Conservation (phyloP, 2,797 vertebrate genomes). For the Anisognathus igniventris region DNA sequence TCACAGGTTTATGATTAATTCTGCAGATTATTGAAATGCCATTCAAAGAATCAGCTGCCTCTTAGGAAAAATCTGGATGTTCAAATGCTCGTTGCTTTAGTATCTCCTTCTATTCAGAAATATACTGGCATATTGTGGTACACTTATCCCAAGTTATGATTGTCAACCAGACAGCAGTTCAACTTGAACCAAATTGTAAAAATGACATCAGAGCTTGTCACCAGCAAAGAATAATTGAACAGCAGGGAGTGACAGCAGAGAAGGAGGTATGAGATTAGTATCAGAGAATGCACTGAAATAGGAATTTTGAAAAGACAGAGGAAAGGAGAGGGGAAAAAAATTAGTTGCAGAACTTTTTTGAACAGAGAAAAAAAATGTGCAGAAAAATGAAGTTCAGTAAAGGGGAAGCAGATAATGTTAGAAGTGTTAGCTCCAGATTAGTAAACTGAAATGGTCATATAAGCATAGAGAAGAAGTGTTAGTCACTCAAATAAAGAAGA, state of each 20-base stretch:
- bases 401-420: neutral
- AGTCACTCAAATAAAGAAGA: neutral
- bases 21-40: neutral
- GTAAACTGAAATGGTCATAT: neutral
- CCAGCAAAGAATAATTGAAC: neutral
- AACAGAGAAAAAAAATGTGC: neutral
- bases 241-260: neutral
- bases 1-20: neutral
- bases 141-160: neutral
- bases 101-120: neutral
- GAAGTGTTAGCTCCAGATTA: neutral
- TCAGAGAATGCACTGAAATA: neutral
- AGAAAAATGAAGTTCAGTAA: neutral
- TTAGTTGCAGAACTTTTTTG: neutral
- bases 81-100: rapidly evolving
- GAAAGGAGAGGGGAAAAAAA: neutral
- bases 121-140: neutral
- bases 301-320: neutral
- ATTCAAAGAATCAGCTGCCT: neutral
- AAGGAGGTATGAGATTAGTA: neutral
- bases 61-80: neutral
- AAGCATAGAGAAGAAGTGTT: neutral
- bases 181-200: neutral
- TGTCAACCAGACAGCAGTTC: neutral
- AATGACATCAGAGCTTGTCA: neutral